Evolutionary conservation across 37 sponge, comb jelly and placozoan species (phyloP), one percentile per base, ranked within the genome.

Genomic region (Hexactinellida sp.): DNA sequence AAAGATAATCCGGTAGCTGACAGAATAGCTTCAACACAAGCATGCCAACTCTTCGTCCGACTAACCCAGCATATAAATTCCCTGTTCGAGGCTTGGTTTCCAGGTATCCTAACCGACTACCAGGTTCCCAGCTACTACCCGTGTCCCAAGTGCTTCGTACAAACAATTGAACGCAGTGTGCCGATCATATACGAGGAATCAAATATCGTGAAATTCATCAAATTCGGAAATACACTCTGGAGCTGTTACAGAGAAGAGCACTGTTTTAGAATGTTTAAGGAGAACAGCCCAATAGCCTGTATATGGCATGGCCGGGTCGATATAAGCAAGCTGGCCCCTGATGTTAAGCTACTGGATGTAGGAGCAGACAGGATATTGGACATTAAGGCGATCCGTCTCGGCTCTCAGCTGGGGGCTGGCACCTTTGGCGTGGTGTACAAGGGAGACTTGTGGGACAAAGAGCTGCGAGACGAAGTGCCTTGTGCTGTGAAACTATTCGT

Each of bases 21-120:
- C 38, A 39, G 54, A 37, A 39, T 19, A 47, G 54, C 54, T 38
- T 30, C 24, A 38, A n/a, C 86, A 38, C 1, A 85, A 82, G 0
- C 38, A 63, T 24, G 95, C 90, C 1, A 91, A 37, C 34, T 92
- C 0, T 37, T 95, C 55, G 89, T 95, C 36, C 87, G 90, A 84
- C 36, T 95, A 19, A 84, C 85, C 38, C 39, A 87, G 38, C 95
- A 95, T 82, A 39, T 95, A 0, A 82, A 88, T 37, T 84, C 91
- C 3, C 89, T 95, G 63, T 89, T 90, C 24, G 55, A 55, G 10
- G 89, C 86, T 82, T 95, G 89, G 90, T 95, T 90, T 41, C 84
- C 90, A 0, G 91, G 93, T 0, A 90, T 91, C 85, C 83, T 91
- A 16, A 10, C 30, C 5, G 30, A 63, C 76, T 10, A n/a, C 5